Base-by-base conservation (phyloP, 2,797 vertebrate genomes). In the Corythornis leucogaster region DNA sequence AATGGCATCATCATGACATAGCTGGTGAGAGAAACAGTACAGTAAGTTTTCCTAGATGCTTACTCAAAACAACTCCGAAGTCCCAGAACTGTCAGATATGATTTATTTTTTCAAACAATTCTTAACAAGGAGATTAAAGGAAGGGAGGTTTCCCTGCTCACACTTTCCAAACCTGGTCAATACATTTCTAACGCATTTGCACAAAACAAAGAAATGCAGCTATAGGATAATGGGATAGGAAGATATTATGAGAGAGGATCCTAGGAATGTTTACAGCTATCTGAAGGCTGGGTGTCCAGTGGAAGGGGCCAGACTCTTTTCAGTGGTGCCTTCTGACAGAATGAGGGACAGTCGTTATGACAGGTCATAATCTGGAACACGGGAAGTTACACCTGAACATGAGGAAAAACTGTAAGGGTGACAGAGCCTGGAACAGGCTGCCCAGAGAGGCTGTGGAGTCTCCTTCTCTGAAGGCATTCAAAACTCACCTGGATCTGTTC, bases 1-100 rank as follows among this genome's bases (percentile, higher is more conserved):
- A 99, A 99, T 1, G 99, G 99, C 99, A 99, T 99, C 99, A 99
- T 99, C 99, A 99, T 99, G 94, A 99, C 99, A 43, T 99, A 99
- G 95, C 99, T 99, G 97, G 62, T 5, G 45, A 92, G n/a, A 82
- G 20, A 87, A 95, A 85, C 9, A 17, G 5, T 21, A 59, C 16
- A 15, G 22, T 43, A 8, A 88, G 45, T 42, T 38, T n/a, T 76
- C 48, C 59, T 35, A 20, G 6, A 7, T 1, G 7, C 25, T 88
- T 57, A 16, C 7, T 30, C 33, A n/a, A 8, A 87, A 59, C 48
- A 55, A 12, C 28, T 53, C 63, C 13, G 22, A 62, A 43, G 18
- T 31, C 25, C 59, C 5, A 0, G 4, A 31, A 22, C 4, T 42
- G 25, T 26, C 62, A n/a, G 9, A 35, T 2, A 5, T 2, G 7